Percentiles rank a stretch among this genome's conserved stretches.
phyloP scores from a whole-genome alignment of 2,888 invertebrate genomes.

The Hirtodrosophila histrioides region DNA sequence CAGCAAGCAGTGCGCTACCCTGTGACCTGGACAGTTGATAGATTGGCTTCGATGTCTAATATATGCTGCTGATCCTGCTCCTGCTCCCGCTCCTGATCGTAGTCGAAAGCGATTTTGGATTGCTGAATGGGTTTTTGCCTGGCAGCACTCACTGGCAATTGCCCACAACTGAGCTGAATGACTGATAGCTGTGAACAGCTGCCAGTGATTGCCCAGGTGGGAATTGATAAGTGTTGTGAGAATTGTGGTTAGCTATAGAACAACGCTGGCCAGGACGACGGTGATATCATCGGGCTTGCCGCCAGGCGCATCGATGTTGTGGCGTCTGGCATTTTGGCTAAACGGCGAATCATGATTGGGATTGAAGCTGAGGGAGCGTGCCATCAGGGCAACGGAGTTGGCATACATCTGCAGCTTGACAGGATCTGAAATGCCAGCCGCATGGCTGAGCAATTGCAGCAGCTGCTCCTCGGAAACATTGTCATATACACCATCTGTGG shows the following conservation, averaged over 20 bases:
- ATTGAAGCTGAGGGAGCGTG: conserved; percentile 95
- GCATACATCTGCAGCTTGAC: conserved; percentile 92
- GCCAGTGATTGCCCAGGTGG: conserved; percentile 37
- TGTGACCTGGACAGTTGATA: too few relatives aligned
- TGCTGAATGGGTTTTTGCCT: neutral
- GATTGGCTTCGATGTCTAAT: too few relatives aligned
- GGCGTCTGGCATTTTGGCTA: conserved; percentile 39
- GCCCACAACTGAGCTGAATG: conserved; percentile 18
- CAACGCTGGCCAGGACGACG: conserved; percentile 48
- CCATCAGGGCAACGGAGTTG: conserved; percentile 97
- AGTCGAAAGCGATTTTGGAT: too few relatives aligned
- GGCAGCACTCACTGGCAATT: conserved; percentile 37
- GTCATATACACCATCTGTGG: conserved; percentile 98
- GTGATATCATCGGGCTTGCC: conserved; percentile 98
- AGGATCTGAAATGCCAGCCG: conserved; percentile 88
- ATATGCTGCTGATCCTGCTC: too few relatives aligned
- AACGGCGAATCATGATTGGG: conserved; percentile 93
- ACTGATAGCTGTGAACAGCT: conserved; percentile 25
- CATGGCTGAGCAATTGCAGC: conserved; percentile 91
- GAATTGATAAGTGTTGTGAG: neutral
- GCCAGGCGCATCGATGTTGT: conserved; percentile 90
- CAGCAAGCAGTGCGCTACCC: too few relatives aligned
- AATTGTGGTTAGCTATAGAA: neutral
- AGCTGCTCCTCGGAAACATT: conserved; percentile 96
- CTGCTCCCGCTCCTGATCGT: too few relatives aligned